phyloP scores from a whole-genome alignment of 1,140 invertebrate genomes.

The Drosophila pruinosa region DNA sequence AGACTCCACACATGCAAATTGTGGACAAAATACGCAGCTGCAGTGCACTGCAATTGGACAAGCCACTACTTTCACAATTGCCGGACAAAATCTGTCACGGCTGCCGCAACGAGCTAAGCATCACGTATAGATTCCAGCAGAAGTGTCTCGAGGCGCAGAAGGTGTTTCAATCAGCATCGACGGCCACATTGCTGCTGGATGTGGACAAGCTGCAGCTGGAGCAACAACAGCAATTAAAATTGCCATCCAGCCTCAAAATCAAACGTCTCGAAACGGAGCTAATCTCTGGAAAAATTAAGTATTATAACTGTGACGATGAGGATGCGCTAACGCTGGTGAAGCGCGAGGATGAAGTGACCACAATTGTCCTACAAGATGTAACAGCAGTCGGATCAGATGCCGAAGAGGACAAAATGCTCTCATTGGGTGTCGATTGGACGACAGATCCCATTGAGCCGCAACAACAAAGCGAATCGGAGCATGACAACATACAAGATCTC shows the following conservation, averaged over 20 bases:
- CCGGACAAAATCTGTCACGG: constrained; percentile 73
- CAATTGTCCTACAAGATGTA: constrained; percentile 8
- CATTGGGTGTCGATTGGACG: constrained; percentile 24
- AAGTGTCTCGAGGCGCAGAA: constrained; percentile 69
- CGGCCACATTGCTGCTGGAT: constrained; percentile 16
- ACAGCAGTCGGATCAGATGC: background rate
- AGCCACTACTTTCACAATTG: constrained; percentile 21
- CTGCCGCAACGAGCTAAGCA: constrained; percentile 65
- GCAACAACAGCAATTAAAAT: constrained; percentile 54
- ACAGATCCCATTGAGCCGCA: background rate
- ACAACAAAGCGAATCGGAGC: background rate
- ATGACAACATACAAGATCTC: background rate
- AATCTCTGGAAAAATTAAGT: constrained; percentile 18
- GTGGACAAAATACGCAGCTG: constrained; percentile 85
- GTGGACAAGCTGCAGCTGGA: constrained; percentile 48
- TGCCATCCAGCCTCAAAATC: constrained; percentile 55
- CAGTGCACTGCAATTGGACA: constrained; percentile 82
- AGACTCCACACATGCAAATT: constrained; percentile 83
- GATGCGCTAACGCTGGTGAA: background rate
- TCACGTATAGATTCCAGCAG: constrained; percentile 70
- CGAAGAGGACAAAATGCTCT: constrained; percentile 30
- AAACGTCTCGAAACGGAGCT: constrained; percentile 45
- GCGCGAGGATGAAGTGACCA: background rate
- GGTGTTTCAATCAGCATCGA: constrained; percentile 44
- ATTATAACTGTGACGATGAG: constrained; percentile 8